Conservation (phyloP, 2,797 vertebrate genomes). For the Pseudocheirus occidentalis region DNA sequence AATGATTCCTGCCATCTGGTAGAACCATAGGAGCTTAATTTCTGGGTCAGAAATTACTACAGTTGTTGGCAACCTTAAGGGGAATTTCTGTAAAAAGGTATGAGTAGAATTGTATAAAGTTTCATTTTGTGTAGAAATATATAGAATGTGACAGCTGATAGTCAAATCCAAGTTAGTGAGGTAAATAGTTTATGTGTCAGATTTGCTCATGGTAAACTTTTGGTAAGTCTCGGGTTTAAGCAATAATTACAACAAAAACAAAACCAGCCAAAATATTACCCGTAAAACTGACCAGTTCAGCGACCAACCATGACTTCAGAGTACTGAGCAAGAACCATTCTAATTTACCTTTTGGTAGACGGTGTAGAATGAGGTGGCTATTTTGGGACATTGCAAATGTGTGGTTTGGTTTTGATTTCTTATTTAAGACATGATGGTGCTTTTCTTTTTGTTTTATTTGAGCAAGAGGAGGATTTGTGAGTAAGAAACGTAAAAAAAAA, state of each 20-base stretch:
- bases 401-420: neutral
- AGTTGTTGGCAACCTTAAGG: neutral
- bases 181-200: neutral
- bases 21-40: neutral
- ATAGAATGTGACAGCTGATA: constrained; percentile 19
- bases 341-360: neutral
- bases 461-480: neutral
- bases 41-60: neutral
- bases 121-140: constrained; percentile 13
- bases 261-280: neutral
- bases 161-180: neutral
- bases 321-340: neutral
- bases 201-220: neutral
- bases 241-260: too few relatives aligned
- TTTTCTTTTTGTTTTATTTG: neutral
- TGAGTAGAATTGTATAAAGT: constrained; percentile 31
- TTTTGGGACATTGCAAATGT: neutral
- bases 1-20: neutral
- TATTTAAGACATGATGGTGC: neutral
- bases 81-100: constrained; percentile 12
- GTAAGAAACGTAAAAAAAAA: neutral
- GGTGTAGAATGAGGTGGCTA: neutral
- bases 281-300: neutral
- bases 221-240: constrained; percentile 8
- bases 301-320: neutral